Conservation (phyloP, 2,113 vertebrate species). For the Microcebus murinus region DNA sequence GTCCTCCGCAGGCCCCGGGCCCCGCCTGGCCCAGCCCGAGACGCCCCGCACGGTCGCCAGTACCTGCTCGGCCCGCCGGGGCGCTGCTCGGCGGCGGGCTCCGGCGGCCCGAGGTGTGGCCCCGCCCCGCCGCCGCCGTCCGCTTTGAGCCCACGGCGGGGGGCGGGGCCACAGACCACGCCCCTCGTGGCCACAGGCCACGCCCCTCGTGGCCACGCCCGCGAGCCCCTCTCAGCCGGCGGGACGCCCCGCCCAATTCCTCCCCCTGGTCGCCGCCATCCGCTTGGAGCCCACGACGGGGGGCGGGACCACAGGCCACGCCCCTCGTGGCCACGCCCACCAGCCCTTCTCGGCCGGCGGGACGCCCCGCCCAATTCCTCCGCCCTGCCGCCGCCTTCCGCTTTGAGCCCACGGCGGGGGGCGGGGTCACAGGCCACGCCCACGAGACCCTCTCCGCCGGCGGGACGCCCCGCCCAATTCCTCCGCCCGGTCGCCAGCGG, state of each 20-base stretch:
- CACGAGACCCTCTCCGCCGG: too few relatives aligned
- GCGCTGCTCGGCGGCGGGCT: constrained; percentile 8
- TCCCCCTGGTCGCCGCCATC: background rate
- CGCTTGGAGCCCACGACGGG: too few relatives aligned
- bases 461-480: background rate
- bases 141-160: background rate
- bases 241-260: constrained; percentile 31
- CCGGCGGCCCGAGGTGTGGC: constrained; percentile 27
- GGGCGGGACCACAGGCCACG: too few relatives aligned
- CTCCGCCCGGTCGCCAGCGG: background rate
- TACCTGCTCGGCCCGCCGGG: constrained; percentile 58
- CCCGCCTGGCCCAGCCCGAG: background rate
- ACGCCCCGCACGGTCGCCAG: background rate
- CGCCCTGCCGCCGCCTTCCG: background rate
- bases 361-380: background rate
- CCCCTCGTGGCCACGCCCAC: too few relatives aligned
- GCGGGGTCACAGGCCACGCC: too few relatives aligned
- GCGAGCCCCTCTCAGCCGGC: fast-evolving
- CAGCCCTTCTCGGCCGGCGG: too few relatives aligned
- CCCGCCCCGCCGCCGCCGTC: constrained; percentile 40
- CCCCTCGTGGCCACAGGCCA: too few relatives aligned
- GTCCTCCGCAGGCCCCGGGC: background rate
- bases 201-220: too few relatives aligned
- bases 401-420: too few relatives aligned
- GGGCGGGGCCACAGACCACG: too few relatives aligned